phyloP scores from a whole-genome alignment of 2,797 vertebrate species.

The Cercopithecus neglectus region DNA sequence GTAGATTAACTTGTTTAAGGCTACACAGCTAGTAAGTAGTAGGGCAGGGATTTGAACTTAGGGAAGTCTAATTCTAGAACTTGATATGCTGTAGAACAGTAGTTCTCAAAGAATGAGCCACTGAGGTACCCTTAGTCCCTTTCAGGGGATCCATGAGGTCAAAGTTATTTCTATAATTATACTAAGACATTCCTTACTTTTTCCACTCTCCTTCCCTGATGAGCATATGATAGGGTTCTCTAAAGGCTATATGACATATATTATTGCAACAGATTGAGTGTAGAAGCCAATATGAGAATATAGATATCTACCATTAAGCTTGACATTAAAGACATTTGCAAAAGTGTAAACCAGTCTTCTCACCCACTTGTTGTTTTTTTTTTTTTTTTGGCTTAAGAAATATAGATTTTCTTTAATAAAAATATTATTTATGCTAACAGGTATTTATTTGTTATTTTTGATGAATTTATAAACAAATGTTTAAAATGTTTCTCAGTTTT shows the following conservation, averaged over 20 bases:
- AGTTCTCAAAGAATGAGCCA: background rate
- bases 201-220: background rate
- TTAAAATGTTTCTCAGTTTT: background rate
- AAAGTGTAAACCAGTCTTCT: background rate
- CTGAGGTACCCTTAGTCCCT: background rate
- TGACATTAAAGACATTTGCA: background rate
- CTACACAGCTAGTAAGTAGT: background rate
- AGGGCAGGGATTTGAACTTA: background rate
- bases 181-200: background rate
- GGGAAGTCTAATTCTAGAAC: background rate
- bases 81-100: background rate
- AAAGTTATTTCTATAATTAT: background rate
- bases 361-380: background rate
- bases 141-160: background rate
- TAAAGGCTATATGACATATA: background rate
- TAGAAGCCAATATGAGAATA: background rate
- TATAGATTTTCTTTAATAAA: background rate
- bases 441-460: background rate
- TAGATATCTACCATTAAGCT: background rate
- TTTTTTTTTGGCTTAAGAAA: constrained; percentile 3
- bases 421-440: background rate
- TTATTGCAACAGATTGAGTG: background rate
- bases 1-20: background rate
- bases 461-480: background rate
- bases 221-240: background rate